phyloP scores from a whole-genome alignment of 1,140 invertebrate species.

The Andricus grossulariae region DNA sequence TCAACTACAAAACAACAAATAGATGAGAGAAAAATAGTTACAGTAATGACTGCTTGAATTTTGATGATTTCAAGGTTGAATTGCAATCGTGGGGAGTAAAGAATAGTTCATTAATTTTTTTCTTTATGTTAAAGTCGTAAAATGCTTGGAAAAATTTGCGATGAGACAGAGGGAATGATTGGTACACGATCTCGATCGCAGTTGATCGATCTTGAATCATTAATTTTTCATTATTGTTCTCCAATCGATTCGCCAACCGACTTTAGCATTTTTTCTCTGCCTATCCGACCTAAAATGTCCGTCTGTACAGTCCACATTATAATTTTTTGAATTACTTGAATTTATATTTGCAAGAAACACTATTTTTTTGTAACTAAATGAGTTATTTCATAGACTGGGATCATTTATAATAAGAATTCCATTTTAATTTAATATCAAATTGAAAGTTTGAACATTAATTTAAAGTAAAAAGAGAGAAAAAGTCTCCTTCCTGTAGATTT shows the following conservation, averaged over 20 bases:
- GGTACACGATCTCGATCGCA: conserved; percentile 31
- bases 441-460: no score
- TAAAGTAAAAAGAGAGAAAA: no score
- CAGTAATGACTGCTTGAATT: neutral
- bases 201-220: conserved; percentile 26
- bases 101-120: neutral
- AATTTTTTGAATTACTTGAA: no score
- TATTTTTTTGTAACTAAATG: no score
- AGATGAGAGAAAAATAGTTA: conserved; percentile 7
- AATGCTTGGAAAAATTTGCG: conserved; percentile 25
- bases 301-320: conserved; percentile 5
- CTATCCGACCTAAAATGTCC: conserved; percentile 29
- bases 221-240: conserved; percentile 19
- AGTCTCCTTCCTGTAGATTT: neutral
- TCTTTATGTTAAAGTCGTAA: neutral
- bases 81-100: neutral
- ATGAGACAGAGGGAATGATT: conserved; percentile 28
- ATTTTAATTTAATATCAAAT: no score
- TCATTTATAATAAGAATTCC: no score
- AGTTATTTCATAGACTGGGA: no score
- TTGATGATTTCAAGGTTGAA: no score
- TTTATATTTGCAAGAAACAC: no score
- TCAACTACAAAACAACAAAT: neutral
- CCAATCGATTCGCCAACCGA: conserved; percentile 24
- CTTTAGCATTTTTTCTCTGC: conserved; percentile 18